Evolutionary conservation across 2,113 vertebrate species (phyloP).

Genomic region (Chascanopsetta lugubris): DNA sequence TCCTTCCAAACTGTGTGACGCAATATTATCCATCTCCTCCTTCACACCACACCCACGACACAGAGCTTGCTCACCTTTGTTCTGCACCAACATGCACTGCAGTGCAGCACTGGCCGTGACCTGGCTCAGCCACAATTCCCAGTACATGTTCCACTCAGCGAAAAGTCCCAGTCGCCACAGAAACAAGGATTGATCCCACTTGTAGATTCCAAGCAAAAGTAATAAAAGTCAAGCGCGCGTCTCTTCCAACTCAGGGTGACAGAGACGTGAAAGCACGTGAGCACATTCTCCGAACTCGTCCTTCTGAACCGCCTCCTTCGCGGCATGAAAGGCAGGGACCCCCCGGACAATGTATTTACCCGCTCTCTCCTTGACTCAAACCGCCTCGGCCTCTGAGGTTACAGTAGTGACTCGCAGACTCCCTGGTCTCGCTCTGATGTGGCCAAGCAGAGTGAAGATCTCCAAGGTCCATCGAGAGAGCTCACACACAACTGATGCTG

Average conservation of each 20-base stretch:
- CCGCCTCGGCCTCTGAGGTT: constrained; percentile 37
- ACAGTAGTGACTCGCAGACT: constrained; percentile 38
- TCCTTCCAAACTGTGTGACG: neutral
- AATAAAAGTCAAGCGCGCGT: neutral
- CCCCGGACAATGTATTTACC: constrained; percentile 46
- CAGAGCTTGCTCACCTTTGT: constrained; percentile 75
- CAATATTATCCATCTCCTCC: neutral
- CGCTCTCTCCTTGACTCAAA: constrained; percentile 41
- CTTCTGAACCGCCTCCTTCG: constrained; percentile 27
- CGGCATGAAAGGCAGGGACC: constrained; percentile 9
- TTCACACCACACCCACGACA: neutral
- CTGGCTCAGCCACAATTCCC: constrained; percentile 82
- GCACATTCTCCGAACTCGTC: constrained; percentile 1
- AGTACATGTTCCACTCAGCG: constrained; percentile 72
- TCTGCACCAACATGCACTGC: constrained; percentile 74
- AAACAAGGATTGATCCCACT: neutral
- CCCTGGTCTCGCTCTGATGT: constrained; percentile 60
- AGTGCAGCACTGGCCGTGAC: constrained; percentile 67
- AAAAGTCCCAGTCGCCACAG: constrained; percentile 31
- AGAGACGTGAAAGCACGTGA: constrained; percentile 5
- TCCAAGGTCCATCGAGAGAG: constrained; percentile 65
- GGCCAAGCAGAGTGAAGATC: constrained; percentile 59
- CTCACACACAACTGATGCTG: constrained; percentile 52
- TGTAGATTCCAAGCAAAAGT: neutral
- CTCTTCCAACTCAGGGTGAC: neutral